phyloP scores from a whole-genome alignment of 1,140 invertebrate species.

The Drosophila mauritiana region DNA sequence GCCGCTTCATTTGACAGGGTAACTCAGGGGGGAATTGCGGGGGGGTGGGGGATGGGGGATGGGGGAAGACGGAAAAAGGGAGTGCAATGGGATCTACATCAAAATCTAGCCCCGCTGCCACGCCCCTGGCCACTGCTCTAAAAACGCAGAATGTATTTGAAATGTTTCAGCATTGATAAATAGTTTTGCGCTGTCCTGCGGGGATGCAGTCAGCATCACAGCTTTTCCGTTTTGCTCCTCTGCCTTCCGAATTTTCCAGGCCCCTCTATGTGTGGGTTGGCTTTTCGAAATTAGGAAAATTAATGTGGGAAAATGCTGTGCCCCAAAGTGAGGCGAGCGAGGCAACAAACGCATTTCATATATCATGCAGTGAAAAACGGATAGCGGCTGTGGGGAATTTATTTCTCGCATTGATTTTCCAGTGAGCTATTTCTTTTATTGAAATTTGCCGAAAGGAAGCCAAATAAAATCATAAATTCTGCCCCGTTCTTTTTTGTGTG shows the following conservation, averaged over 20 bases:
- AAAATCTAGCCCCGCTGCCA: slow-evolving; percentile 57
- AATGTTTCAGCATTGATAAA: slow-evolving; percentile 84
- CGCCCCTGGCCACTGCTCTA: slow-evolving; percentile 31
- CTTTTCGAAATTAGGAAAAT: slow-evolving; percentile 83
- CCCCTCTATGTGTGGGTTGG: slow-evolving; percentile 37
- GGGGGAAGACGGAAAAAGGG: background rate
- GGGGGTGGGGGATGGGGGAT: background rate
- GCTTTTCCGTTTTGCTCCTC: background rate
- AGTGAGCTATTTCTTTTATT: slow-evolving; percentile 38
- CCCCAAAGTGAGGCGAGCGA: slow-evolving; percentile 62
- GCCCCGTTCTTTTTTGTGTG: background rate
- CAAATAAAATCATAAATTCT: slow-evolving; percentile 43
- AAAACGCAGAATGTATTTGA: slow-evolving; percentile 79
- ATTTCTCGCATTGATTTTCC: slow-evolving; percentile 46
- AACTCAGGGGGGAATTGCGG: slow-evolving; percentile 2
- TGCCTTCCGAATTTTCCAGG: background rate
- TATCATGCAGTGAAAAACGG: slow-evolving; percentile 34
- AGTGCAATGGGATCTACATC: slow-evolving; percentile 53
- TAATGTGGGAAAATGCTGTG: slow-evolving; percentile 80
- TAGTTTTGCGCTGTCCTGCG: slow-evolving; percentile 73
- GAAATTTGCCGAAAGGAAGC: slow-evolving; percentile 21
- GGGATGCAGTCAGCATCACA: slow-evolving; percentile 29
- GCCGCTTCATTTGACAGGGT: slow-evolving; percentile 80
- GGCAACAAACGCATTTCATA: slow-evolving; percentile 67
- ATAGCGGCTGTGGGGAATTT: slow-evolving; percentile 15